Percentiles rank a stretch among this genome's conserved stretches.
phyloP scores from a whole-genome alignment of 2,888 invertebrate genomes.

The Nemurella pictetii region DNA sequence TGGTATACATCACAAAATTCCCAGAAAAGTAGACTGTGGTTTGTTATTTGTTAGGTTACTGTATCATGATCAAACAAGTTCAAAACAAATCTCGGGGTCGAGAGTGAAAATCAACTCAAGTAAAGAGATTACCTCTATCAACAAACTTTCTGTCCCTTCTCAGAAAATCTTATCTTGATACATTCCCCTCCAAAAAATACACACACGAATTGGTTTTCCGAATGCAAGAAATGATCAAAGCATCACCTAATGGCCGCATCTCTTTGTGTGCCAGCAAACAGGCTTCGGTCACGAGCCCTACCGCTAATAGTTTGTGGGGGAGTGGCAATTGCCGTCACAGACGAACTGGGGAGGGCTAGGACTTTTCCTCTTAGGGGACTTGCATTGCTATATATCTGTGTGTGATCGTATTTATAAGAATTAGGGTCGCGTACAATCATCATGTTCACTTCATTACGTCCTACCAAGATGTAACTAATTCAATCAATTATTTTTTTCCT shows the following conservation, averaged over 20 bases:
- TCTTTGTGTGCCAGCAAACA: not conserved
- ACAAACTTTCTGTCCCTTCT: not conserved
- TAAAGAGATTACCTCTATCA: no score
- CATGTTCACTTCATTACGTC: not conserved
- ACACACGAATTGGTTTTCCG: not conserved
- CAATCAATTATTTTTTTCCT: not conserved
- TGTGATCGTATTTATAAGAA: not conserved
- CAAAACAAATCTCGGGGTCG: no score
- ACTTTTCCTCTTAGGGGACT: not conserved
- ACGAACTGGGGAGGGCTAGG: not conserved
- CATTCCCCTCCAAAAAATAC: not conserved
- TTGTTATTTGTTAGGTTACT: no score
- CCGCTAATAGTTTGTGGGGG: not conserved
- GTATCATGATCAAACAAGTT: no score
- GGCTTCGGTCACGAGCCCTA: not conserved
- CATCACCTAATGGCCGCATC: not conserved
- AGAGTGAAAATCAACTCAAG: no score
- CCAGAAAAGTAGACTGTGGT: no score
- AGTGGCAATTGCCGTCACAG: not conserved
- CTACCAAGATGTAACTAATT: not conserved
- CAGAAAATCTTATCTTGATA: not conserved
- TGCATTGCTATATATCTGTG: not conserved
- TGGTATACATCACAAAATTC: no score
- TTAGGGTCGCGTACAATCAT: not conserved
- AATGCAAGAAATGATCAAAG: not conserved